These are phyloP conservation scores for Blastobasis lacticolella DNA, from an alignment of 2,888 invertebrate genomes.

Conservation along the genomic window DNA sequence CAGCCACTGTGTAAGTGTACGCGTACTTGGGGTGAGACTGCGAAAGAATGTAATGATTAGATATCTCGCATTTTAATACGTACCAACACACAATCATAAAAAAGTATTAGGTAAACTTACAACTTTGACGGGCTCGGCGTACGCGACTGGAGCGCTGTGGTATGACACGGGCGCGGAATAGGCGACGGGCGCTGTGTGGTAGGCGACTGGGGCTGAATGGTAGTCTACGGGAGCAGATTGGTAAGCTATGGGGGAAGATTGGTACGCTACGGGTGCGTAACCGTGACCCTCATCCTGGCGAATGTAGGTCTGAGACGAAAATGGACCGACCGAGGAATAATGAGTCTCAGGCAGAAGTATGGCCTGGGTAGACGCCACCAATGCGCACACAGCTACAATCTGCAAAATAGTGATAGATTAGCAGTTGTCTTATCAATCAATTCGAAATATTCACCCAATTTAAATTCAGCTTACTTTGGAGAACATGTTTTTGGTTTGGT, in stretches of 20 bases:
- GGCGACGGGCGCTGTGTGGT: conserved; percentile 8
- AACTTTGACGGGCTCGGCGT: background rate
- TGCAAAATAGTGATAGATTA: conserved; percentile 11
- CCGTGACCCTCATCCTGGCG: conserved; percentile 40
- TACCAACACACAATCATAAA: no score
- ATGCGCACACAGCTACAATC: conserved; percentile 26
- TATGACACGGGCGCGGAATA: background rate
- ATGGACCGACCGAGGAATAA: conserved; percentile 37
- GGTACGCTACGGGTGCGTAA: conserved; percentile 35
- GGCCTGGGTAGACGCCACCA: conserved; percentile 29
- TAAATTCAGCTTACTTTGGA: conserved; percentile 28
- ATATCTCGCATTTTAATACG: no score
- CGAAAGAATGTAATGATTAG: background rate
- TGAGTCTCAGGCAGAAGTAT: conserved; percentile 42
- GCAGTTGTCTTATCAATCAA: background rate
- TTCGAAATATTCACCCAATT: conserved; percentile 13
- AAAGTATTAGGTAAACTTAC: no score
- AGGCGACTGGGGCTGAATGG: conserved; percentile 14
- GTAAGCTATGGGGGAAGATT: conserved; percentile 30
- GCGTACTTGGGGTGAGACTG: conserved; percentile 42
- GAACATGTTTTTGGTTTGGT: conserved; percentile 34
- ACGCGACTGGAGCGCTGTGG: background rate
- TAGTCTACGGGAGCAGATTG: conserved; percentile 31
- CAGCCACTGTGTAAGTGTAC: conserved; percentile 64
- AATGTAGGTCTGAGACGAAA: conserved; percentile 47